Conservation (phyloP, 1,140 invertebrate genomes). For the Drosophila burlai region DNA sequence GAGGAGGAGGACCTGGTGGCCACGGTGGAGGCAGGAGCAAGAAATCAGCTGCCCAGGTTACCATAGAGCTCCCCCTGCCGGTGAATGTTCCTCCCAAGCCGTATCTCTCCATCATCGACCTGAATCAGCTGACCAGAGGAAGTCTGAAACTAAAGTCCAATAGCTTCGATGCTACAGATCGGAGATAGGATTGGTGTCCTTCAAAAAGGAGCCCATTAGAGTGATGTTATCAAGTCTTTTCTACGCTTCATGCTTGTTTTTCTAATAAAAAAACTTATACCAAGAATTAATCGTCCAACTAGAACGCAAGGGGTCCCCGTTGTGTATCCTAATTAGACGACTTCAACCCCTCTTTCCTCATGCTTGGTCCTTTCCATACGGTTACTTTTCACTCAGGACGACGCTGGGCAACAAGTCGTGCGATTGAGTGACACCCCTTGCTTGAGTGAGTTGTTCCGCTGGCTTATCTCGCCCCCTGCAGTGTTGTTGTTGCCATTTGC, state of each 20-base stretch:
- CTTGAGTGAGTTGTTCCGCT: conserved; percentile 9
- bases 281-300: neutral
- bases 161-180: conserved; percentile 70
- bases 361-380: neutral
- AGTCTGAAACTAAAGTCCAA: conserved; percentile 86
- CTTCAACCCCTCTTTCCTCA: neutral
- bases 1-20: conserved; percentile 18
- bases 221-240: conserved; percentile 27
- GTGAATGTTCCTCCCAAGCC: conserved; percentile 86
- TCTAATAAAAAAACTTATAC: conserved; percentile 23
- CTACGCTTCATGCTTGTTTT: conserved; percentile 48
- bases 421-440: conserved; percentile 3
- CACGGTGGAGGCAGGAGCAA: conserved; percentile 30
- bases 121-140: conserved; percentile 89
- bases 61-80: conserved; percentile 65
- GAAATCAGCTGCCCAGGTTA: conserved; percentile 33
- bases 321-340: conserved; percentile 1
- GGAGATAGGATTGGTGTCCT: conserved; percentile 37
- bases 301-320: neutral
- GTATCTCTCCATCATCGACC: conserved; percentile 90
- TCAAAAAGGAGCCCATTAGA: neutral
- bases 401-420: conserved; percentile 39
- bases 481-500: neutral
- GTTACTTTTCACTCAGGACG: conserved; percentile 1
- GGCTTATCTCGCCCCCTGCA: conserved; percentile 10